phyloP scores from a whole-genome alignment of 2,888 invertebrate genomes.

The Asteroscopus sphinx region DNA sequence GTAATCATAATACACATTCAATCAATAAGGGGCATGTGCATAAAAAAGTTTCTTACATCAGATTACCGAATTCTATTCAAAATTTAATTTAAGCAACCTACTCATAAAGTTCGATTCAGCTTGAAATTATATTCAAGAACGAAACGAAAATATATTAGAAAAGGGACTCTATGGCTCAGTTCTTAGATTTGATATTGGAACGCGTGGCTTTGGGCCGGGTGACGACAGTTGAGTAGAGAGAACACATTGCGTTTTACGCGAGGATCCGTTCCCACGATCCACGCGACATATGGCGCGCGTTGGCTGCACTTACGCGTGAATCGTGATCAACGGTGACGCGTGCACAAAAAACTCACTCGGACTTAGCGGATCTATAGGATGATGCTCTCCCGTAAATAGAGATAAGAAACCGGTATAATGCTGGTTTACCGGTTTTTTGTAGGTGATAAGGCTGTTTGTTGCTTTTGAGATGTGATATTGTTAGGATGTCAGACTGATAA shows the following conservation, averaged over 20 bases:
- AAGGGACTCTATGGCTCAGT: slow-evolving; percentile 61
- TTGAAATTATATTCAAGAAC: slow-evolving; percentile 24
- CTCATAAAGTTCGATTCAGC: slow-evolving; percentile 20
- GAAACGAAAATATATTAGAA: slow-evolving; percentile 46
- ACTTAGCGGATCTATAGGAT: slow-evolving; percentile 86
- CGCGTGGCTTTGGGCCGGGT: slow-evolving; percentile 55
- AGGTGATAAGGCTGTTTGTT: slow-evolving; percentile 52
- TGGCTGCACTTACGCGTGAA: slow-evolving; percentile 80
- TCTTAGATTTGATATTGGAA: slow-evolving; percentile 61
- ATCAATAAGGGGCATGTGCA: slow-evolving; percentile 81
- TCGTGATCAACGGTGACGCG: slow-evolving; percentile 86
- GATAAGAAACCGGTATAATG: slow-evolving; percentile 73
- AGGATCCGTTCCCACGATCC: slow-evolving; percentile 87
- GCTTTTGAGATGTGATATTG: slow-evolving; percentile 47
- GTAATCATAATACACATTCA: slow-evolving; percentile 80
- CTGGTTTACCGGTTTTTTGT: slow-evolving; percentile 55
- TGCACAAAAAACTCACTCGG: slow-evolving; percentile 84
- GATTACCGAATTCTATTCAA: slow-evolving; percentile 29
- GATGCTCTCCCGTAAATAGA: slow-evolving; percentile 71
- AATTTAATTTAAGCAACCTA: slow-evolving; percentile 30
- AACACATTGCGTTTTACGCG: slow-evolving; percentile 82
- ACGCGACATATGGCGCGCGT: slow-evolving; percentile 88
- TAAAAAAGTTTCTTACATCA: slow-evolving; percentile 62
- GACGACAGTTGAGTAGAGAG: slow-evolving; percentile 80
- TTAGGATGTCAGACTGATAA: slow-evolving; percentile 18